These are phyloP conservation scores for Pseudomugil tenellus DNA, from an alignment of 2,797 vertebrate genomes.

Conservation along the genomic window DNA sequence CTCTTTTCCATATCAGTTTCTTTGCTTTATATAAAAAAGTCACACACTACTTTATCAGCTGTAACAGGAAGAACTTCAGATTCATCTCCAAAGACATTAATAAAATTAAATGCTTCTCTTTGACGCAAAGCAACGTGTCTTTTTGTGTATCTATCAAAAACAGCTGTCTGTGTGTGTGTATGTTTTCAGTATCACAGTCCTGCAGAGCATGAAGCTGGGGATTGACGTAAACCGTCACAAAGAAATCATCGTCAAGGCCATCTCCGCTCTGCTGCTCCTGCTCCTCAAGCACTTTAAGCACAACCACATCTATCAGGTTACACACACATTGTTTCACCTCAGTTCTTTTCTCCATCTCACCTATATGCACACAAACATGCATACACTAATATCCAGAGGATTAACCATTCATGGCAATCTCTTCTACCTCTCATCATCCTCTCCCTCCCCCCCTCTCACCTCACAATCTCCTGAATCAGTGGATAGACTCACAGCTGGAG, in stretches of 20 bases:
- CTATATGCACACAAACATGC: constrained; percentile 8
- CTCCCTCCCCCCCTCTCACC: background rate
- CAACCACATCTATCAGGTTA: constrained; percentile 95
- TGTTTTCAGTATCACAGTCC: constrained; percentile 89
- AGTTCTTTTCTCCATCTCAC: background rate
- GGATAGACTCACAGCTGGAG: background rate
- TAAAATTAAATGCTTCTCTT: constrained; percentile 20
- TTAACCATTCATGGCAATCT: background rate
- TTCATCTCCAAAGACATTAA: background rate
- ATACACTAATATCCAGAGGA: background rate
- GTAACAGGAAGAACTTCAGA: no score
- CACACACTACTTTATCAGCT: no score
- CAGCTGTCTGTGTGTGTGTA: constrained; percentile 15
- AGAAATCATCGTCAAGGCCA: constrained; percentile 97
- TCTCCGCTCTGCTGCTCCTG: constrained; percentile 91
- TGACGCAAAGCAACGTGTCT: background rate
- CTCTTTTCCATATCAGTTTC: background rate
- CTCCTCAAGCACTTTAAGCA: constrained; percentile 97
- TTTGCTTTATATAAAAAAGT: no score
- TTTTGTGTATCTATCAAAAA: background rate
- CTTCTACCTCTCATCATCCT: constrained; percentile 6
- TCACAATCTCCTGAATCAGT: constrained; percentile 19
- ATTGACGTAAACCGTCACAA: constrained; percentile 98
- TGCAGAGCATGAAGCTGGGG: constrained; percentile 98
- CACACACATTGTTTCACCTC: constrained; percentile 13